Conservation (phyloP, 2,797 vertebrate species). For the Pampus argenteus region DNA sequence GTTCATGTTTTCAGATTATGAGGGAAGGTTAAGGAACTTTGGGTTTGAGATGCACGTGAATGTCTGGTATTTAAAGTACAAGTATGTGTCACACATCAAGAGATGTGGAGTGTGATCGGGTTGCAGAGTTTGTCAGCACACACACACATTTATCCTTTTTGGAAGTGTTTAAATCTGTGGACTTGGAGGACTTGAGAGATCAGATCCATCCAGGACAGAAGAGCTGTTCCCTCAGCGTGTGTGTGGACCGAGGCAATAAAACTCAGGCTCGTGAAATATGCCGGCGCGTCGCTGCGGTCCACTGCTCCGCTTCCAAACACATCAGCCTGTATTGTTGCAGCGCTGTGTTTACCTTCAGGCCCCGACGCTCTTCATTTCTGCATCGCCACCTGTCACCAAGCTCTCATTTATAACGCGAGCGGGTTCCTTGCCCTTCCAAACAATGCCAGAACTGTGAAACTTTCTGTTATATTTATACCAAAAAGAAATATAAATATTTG, state of each 20-base stretch:
- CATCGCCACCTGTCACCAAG: constrained; percentile 77
- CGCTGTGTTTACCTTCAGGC: constrained; percentile 72
- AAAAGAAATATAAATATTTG: constrained; percentile 87
- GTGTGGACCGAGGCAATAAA: constrained; percentile 51
- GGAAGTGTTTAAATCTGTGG: constrained; percentile 36
- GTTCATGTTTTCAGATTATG: too few relatives aligned
- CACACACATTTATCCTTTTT: constrained; percentile 12
- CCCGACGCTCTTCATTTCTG: constrained; percentile 63
- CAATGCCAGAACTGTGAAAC: constrained; percentile 79
- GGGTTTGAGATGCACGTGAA: not conserved
- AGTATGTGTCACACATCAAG: not conserved
- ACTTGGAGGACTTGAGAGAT: not conserved
- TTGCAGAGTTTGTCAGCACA: constrained; percentile 14
- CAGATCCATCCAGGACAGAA: constrained; percentile 28
- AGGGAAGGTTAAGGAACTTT: too few relatives aligned
- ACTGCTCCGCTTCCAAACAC: constrained; percentile 59
- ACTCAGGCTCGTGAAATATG: constrained; percentile 50
- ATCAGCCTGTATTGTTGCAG: constrained; percentile 56
- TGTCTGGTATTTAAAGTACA: not conserved
- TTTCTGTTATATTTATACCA: constrained; percentile 81
- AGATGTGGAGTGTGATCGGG: constrained; percentile 28
- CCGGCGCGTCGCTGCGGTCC: constrained; percentile 24
- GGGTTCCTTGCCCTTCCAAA: constrained; percentile 76
- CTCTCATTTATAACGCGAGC: constrained; percentile 70
- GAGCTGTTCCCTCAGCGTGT: constrained; percentile 18